A percentile compares a stretch with the other conserved stretches of the same genome.
phyloP scores from a whole-genome alignment of 2,888 invertebrate genomes.

The Drosophila lutescens region DNA sequence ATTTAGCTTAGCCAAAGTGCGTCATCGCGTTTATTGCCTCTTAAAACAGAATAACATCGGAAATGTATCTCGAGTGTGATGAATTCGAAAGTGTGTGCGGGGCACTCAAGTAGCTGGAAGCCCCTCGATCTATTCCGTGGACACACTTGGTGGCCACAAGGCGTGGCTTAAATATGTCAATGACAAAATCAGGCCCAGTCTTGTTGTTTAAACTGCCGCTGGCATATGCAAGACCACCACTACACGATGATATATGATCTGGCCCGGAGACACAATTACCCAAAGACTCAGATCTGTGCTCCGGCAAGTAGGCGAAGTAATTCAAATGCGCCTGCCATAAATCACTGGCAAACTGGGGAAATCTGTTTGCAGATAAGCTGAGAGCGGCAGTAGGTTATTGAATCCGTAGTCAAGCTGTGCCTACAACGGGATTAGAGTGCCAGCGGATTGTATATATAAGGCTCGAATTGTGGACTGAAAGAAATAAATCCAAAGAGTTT shows the following conservation, averaged over 20 bases:
- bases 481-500: background rate
- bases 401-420: slow-evolving; percentile 8
- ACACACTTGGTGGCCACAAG: slow-evolving; percentile 34
- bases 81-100: slow-evolving; percentile 42
- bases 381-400: slow-evolving; percentile 27
- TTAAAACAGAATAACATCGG: slow-evolving; percentile 25
- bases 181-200: slow-evolving; percentile 56
- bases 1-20: slow-evolving; percentile 7
- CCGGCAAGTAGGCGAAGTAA: slow-evolving; percentile 40
- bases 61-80: slow-evolving; percentile 57
- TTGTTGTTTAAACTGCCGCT: slow-evolving; percentile 44
- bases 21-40: slow-evolving; percentile 16
- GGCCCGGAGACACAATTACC: slow-evolving; percentile 46
- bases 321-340: slow-evolving; percentile 44
- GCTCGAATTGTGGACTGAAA: background rate
- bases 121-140: slow-evolving; percentile 40
- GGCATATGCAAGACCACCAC: slow-evolving; percentile 48
- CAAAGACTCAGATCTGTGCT: slow-evolving; percentile 39
- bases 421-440: background rate
- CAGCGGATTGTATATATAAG: background rate
- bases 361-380: slow-evolving; percentile 38
- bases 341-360: slow-evolving; percentile 43
- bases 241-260: slow-evolving; percentile 44
- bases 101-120: slow-evolving; percentile 34
- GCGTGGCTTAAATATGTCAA: slow-evolving; percentile 66